Evolutionary conservation across 2,888 invertebrate genomes (phyloP).

Genomic region (Cheilosia variabilis): DNA sequence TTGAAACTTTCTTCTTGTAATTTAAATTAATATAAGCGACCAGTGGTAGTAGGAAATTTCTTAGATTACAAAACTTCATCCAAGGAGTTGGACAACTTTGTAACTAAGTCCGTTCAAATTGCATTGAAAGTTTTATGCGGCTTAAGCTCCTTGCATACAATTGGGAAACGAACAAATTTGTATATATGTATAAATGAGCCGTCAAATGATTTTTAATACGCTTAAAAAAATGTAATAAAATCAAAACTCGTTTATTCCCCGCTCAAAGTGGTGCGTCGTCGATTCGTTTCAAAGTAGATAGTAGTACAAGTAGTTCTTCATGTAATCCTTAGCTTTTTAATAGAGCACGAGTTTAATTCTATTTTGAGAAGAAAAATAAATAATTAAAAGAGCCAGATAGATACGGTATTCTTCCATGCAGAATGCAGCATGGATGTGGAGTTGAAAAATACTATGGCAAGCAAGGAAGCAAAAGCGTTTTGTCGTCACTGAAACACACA

Average conservation of each 20-base stretch:
- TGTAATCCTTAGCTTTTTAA: not conserved
- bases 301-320: not conserved
- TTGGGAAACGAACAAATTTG: not conserved
- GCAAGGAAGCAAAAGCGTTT: not conserved
- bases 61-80: constrained; percentile 4
- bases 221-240: constrained; percentile 8
- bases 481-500: not conserved
- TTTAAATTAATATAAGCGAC: constrained; percentile 34
- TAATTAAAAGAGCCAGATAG: not conserved
- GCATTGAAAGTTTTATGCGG: no score
- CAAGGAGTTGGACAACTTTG: constrained; percentile 19
- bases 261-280: not conserved
- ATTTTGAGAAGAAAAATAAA: constrained; percentile 13
- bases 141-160: no score
- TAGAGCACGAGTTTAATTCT: constrained; percentile 6
- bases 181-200: not conserved
- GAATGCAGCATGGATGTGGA: not conserved
- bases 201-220: not conserved
- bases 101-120: constrained; percentile 9
- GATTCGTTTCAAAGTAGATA: not conserved
- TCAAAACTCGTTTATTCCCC: not conserved
- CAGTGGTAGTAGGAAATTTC: constrained; percentile 12
- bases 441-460: not conserved
- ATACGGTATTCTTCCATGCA: constrained; percentile 4
- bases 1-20: constrained; percentile 17